Percentiles rank a stretch among this genome's conserved stretches.
phyloP scores from a whole-genome alignment of 2,888 invertebrate genomes.

The Lasioglossum malachurum region DNA sequence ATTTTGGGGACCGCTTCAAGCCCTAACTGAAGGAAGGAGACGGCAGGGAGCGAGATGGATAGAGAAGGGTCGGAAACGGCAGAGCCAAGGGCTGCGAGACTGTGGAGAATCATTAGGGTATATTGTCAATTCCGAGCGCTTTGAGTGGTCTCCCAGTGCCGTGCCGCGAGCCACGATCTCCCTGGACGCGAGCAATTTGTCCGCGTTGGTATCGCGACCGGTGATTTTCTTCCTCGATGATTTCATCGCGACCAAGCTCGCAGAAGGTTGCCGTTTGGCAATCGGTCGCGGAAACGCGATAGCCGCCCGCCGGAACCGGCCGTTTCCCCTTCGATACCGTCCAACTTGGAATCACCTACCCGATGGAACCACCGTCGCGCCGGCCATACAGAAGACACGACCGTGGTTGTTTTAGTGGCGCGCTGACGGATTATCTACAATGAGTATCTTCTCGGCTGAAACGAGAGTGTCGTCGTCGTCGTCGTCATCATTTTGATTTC shows the following conservation, averaged over 20 bases:
- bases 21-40: background rate
- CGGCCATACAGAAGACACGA: background rate
- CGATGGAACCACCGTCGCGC: background rate
- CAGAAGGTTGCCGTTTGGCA: background rate
- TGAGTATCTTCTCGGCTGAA: constrained; percentile 3
- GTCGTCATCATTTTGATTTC: constrained; percentile 48
- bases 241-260: constrained; percentile 25
- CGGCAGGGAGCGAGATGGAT: background rate
- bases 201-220: constrained; percentile 25
- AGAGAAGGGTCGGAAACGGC: constrained; percentile 8
- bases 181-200: constrained; percentile 46
- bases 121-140: constrained; percentile 72
- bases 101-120: constrained; percentile 73
- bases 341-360: background rate
- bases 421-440: constrained; percentile 49
- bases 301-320: background rate
- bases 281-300: background rate
- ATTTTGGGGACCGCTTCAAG: background rate
- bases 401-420: background rate
- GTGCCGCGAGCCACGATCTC: constrained; percentile 27
- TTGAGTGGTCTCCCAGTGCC: constrained; percentile 30
- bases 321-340: background rate
- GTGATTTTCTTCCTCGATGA: constrained; percentile 17
- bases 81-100: constrained; percentile 37
- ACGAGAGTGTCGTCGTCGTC: background rate